These are phyloP conservation scores for Etheostoma cragini DNA, from an alignment of 2,113 vertebrate species.

Conservation along the genomic window DNA sequence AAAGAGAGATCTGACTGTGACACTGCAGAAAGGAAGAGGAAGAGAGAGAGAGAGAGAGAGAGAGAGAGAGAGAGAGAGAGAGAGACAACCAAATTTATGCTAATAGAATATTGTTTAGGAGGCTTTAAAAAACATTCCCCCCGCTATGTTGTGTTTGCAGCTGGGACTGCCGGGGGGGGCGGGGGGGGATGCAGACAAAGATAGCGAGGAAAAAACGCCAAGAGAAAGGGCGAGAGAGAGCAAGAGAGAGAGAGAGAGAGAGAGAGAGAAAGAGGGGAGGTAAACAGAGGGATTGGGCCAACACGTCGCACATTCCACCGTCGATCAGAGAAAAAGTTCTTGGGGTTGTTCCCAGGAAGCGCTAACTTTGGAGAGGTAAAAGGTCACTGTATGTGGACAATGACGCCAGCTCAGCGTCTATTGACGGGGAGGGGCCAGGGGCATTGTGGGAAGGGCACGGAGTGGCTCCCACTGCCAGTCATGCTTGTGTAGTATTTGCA, in stretches of 20 bases:
- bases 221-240: slow-evolving; percentile 14
- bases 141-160: slow-evolving; percentile 66
- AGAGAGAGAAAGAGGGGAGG: slow-evolving; percentile 35
- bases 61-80: neutral
- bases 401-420: slow-evolving; percentile 88
- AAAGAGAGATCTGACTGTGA: slow-evolving; percentile 80
- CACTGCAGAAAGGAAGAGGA: slow-evolving; percentile 65
- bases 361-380: slow-evolving; percentile 81
- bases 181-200: slow-evolving; percentile 67
- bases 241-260: no score
- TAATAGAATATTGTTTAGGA: slow-evolving; percentile 83
- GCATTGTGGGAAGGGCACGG: slow-evolving; percentile 88
- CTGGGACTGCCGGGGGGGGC: slow-evolving; percentile 74
- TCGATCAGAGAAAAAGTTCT: slow-evolving; percentile 77
- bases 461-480: slow-evolving; percentile 87
- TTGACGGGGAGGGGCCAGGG: slow-evolving; percentile 86
- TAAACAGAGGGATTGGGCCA: slow-evolving; percentile 68
- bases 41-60: no score
- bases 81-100: slow-evolving; percentile 80
- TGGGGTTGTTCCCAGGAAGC: slow-evolving; percentile 81
- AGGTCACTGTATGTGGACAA: slow-evolving; percentile 87
- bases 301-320: slow-evolving; percentile 84
- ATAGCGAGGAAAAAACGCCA: slow-evolving; percentile 57
- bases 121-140: slow-evolving; percentile 66
- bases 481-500: slow-evolving; percentile 84